phyloP scores from a whole-genome alignment of 2,888 invertebrate genomes.

The Dolomedes plantarius region DNA sequence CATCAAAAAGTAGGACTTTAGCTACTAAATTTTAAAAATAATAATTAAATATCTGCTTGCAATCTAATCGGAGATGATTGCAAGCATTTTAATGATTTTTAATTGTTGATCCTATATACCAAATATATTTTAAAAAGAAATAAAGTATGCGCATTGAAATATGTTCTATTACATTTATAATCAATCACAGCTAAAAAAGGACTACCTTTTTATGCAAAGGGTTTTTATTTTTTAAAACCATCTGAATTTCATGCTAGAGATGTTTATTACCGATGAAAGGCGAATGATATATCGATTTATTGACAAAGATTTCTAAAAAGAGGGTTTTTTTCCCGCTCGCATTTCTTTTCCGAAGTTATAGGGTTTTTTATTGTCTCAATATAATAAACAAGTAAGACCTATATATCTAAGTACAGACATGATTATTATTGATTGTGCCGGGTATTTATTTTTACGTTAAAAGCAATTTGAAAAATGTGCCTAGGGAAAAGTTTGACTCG shows the following conservation, averaged over 20 bases:
- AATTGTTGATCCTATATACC: too few relatives aligned
- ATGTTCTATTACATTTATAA: background rate
- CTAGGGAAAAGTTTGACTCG: background rate
- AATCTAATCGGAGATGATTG: too few relatives aligned
- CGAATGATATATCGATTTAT: slow-evolving; percentile 30
- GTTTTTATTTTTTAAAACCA: background rate
- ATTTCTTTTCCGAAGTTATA: background rate
- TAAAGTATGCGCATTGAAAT: too few relatives aligned
- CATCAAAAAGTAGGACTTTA: too few relatives aligned
- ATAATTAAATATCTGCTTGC: too few relatives aligned
- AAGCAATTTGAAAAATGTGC: background rate
- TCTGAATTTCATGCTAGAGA: background rate
- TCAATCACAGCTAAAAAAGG: background rate
- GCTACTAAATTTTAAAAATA: too few relatives aligned
- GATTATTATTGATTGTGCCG: background rate
- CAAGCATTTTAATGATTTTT: too few relatives aligned
- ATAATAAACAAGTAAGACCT: background rate
- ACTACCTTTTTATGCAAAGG: background rate
- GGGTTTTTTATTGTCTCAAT: background rate
- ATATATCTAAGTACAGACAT: background rate
- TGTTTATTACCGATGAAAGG: slow-evolving; percentile 9
- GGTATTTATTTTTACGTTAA: background rate
- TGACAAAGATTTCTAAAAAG: background rate
- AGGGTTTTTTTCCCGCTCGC: slow-evolving; percentile 10
- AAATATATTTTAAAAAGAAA: too few relatives aligned